Base-by-base conservation (phyloP, 2,888 invertebrate species). In the Dynastes hyllus region DNA sequence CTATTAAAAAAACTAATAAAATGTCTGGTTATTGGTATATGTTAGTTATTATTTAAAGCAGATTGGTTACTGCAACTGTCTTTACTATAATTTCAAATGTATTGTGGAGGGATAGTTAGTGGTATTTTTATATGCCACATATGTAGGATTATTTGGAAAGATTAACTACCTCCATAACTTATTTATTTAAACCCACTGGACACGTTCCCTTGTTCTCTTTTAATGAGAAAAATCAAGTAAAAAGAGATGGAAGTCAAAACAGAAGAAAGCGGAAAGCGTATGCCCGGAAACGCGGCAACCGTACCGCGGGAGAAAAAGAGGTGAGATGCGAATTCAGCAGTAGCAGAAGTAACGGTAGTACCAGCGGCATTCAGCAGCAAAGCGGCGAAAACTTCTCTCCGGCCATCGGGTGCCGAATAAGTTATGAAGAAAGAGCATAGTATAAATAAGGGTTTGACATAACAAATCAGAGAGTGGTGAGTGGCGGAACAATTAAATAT, bases 401-500 rank as follows among this genome's bases (percentile, higher is more conserved):
- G 73, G 73, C 73, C 67, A 77, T 77, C 66, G 77, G 73, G 40
- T 37, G 67, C 67, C 53, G 63, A 78, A 71, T 71, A 78, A 70
- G 61, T 78, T 70, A 78, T 78, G 78, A 78, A 78, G 78, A 78
- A 78, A 78, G 78, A 78, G 78, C 71, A 78, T 71, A 70, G 71
- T 71, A 78, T 78, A 78, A 78, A 78, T 78, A 76, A 76, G 76
- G 69, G 76, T 76, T 79, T 79, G 79, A 79, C 79, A 79, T 79
- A 79, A 79, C 79, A 79, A 79, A 79, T 79, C 79, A 79, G 76
- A 78, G 78, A 63, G 78, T 70, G 70, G 78, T 77, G 87, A 88
- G 88, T 88, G 88, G 88, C 87, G 87, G 87, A 87, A 86, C 88
- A 89, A 89, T 89, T 89, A 88, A 89, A 89, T 89, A 89, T 89